These are phyloP conservation scores for Salticus scenicus DNA, from an alignment of 2,888 invertebrate genomes.

Conservation along the genomic window DNA sequence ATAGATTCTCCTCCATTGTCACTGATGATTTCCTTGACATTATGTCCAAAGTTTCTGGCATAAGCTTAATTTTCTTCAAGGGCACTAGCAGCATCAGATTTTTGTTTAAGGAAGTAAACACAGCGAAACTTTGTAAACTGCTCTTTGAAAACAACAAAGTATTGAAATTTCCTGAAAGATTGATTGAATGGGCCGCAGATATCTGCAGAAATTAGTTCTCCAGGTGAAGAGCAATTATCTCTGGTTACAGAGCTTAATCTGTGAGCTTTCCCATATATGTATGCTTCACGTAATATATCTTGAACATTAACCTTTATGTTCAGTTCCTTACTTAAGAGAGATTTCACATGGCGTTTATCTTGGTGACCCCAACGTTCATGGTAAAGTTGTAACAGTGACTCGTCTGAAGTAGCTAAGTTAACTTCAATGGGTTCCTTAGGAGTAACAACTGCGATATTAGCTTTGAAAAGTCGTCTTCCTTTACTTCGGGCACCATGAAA, in stretches of 20 bases:
- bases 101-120: too few relatives aligned
- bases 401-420: neutral
- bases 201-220: neutral
- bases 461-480: slow-evolving; percentile 13
- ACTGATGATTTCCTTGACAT: too few relatives aligned
- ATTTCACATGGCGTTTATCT: too few relatives aligned
- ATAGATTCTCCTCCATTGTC: neutral
- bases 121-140: too few relatives aligned
- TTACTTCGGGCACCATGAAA: slow-evolving; percentile 13
- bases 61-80: neutral
- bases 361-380: too few relatives aligned
- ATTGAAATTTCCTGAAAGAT: too few relatives aligned
- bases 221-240: neutral
- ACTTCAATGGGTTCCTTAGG: slow-evolving; percentile 1
- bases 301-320: too few relatives aligned
- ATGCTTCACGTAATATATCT: too few relatives aligned
- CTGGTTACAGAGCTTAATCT: neutral
- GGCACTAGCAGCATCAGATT: neutral
- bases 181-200: neutral
- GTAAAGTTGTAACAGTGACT: neutral
- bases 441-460: neutral
- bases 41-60: neutral
- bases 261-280: too few relatives aligned
- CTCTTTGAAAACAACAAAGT: too few relatives aligned
- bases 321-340: too few relatives aligned